Evolutionary conservation across 37 sponge, comb jelly and placozoan genomes (phyloP).

Genomic region (Oscarella lobularis): DNA sequence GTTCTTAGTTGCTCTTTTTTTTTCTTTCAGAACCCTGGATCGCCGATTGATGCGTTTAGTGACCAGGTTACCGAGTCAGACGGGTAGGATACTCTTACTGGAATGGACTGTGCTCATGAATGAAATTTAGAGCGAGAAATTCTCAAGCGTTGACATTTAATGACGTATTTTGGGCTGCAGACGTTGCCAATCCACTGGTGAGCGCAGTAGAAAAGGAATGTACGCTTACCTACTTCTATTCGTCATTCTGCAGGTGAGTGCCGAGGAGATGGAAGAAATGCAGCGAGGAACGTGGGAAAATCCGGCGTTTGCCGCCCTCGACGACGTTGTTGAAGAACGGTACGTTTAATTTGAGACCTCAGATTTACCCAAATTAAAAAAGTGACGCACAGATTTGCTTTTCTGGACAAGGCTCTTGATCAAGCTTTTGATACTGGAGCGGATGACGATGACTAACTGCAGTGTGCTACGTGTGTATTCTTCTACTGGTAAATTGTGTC

Average conservation of each 20-base stretch:
- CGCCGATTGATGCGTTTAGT: too few relatives aligned
- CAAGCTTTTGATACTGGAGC: background rate
- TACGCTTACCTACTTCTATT: background rate
- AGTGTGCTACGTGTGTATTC: too few relatives aligned
- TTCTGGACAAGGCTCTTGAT: background rate
- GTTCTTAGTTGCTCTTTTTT: too few relatives aligned
- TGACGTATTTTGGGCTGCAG: constrained; percentile 52
- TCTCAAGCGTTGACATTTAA: constrained; percentile 33
- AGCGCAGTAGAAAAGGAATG: background rate
- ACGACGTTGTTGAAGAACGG: constrained; percentile 82
- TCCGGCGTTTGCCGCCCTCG: constrained; percentile 65
- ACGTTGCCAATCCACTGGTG: constrained; percentile 58
- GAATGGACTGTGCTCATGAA: too few relatives aligned
- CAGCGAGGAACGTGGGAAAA: constrained; percentile 59
- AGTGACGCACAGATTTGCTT: background rate
- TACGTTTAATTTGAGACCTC: background rate
- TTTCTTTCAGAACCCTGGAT: too few relatives aligned
- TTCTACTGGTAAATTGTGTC: too few relatives aligned
- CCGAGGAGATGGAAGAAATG: constrained; percentile 45
- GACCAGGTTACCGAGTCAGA: too few relatives aligned
- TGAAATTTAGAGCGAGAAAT: too few relatives aligned
- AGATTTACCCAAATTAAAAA: background rate
- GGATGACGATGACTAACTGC: background rate
- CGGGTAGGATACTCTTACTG: too few relatives aligned
- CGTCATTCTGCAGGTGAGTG: constrained; percentile 16